phyloP scores from a whole-genome alignment of 2,113 vertebrate species.

The Campylomormyrus tamandua region DNA sequence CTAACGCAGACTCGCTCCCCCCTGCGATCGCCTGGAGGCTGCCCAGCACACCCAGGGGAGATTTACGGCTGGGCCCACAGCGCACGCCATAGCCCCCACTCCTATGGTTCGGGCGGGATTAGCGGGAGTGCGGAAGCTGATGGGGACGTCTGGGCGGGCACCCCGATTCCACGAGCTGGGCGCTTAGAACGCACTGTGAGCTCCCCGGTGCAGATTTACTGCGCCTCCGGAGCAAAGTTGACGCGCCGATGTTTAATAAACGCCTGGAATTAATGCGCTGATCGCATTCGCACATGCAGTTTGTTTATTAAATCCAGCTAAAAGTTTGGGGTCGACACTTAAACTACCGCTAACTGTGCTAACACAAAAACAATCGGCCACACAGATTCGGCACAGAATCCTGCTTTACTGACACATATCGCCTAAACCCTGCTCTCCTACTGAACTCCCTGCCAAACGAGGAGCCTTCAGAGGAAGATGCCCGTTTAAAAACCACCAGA shows the following conservation, averaged over 20 bases:
- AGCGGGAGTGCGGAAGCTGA: background rate
- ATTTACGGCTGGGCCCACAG: slow-evolving; percentile 28
- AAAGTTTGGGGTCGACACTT: background rate
- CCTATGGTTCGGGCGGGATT: slow-evolving; percentile 13
- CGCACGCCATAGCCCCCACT: slow-evolving; percentile 17
- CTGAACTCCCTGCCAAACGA: background rate
- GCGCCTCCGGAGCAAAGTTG: background rate
- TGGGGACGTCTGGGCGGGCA: background rate
- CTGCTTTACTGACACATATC: slow-evolving; percentile 8
- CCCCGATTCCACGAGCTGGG: slow-evolving; percentile 9
- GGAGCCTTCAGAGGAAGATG: background rate
- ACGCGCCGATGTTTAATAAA: background rate
- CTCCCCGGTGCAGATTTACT: slow-evolving; percentile 18
- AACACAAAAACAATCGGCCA: background rate
- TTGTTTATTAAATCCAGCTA: background rate
- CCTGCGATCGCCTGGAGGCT: slow-evolving; percentile 30
- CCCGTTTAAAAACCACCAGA: slow-evolving; percentile 21
- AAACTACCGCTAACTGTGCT: background rate
- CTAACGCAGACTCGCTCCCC: slow-evolving; percentile 26
- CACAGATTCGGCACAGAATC: background rate
- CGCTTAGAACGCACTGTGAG: background rate
- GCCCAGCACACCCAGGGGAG: slow-evolving; percentile 30
- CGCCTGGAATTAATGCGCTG: background rate
- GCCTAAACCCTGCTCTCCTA: slow-evolving; percentile 11
- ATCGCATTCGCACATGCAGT: background rate